phyloP scores from a whole-genome alignment of 2,888 invertebrate species.

The Acronicta alni region DNA sequence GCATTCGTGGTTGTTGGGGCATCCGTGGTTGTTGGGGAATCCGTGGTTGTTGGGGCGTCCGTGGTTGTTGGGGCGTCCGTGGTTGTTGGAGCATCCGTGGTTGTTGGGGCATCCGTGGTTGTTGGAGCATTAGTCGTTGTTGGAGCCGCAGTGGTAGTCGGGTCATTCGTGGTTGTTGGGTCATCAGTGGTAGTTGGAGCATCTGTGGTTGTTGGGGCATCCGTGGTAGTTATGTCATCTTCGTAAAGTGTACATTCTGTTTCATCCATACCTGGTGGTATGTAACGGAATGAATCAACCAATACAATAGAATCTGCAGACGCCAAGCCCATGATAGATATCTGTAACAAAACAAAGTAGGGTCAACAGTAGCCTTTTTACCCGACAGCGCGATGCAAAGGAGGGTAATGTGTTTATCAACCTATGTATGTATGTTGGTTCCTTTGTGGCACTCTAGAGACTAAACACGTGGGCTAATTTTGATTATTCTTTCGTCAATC shows the following conservation, averaged over 20 bases:
- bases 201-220: neutral
- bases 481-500: too few species aligned
- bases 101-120: conserved; percentile 15
- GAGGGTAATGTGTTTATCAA: too few species aligned
- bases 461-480: too few species aligned
- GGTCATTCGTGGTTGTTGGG: too few species aligned
- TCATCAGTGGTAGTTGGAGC: conserved; percentile 6
- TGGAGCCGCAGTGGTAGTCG: conserved; percentile 8
- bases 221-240: conserved; percentile 23
- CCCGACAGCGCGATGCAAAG: too few species aligned
- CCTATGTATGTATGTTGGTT: too few species aligned
- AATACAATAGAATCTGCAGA: conserved; percentile 57
- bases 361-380: neutral
- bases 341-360: conserved; percentile 61
- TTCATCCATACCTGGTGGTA: conserved; percentile 56
- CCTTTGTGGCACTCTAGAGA: too few species aligned
- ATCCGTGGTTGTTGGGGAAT: conserved; percentile 8
- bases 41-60: conserved; percentile 12
- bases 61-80: conserved; percentile 2
- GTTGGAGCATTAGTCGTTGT: conserved; percentile 1
- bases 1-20: conserved; percentile 6
- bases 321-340: conserved; percentile 66
- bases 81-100: too few species aligned
- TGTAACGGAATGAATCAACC: conserved; percentile 73
- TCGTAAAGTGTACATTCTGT: conserved; percentile 65